phyloP scores from a whole-genome alignment of 2,888 invertebrate species.

The Ashinkailepas kermadecensis region DNA sequence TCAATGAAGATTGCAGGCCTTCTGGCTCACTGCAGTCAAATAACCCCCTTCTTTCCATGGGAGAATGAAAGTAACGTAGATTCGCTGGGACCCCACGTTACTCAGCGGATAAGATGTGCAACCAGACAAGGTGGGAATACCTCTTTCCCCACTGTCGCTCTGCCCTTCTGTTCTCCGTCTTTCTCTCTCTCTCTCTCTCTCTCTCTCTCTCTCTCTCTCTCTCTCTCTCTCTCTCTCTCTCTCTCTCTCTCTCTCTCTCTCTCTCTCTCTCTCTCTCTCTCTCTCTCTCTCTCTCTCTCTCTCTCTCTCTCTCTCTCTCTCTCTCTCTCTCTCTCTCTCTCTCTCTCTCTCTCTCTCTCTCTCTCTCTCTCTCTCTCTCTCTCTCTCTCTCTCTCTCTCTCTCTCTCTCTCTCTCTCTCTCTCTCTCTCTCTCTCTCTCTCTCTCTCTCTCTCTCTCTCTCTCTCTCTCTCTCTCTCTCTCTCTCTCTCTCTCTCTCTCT shows the following conservation, averaged over 20 bases:
- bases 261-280: slow-evolving; percentile 6
- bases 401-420: not conserved
- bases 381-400: not conserved
- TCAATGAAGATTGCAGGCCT: too few relatives aligned
- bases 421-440: not conserved
- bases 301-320: slow-evolving; percentile 4
- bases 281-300: slow-evolving; percentile 3
- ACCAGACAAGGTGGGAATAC: too few relatives aligned
- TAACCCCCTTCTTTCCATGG: too few relatives aligned
- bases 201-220: slow-evolving; percentile 8
- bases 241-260: slow-evolving; percentile 21
- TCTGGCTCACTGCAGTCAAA: too few relatives aligned
- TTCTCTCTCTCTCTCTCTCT: slow-evolving; percentile 16
- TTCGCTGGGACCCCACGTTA: too few relatives aligned
- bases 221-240: not conserved
- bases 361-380: slow-evolving; percentile 8
- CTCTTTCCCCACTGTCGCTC: slow-evolving; percentile 20
- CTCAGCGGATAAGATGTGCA: too few relatives aligned
- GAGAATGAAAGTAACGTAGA: too few relatives aligned
- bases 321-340: not conserved
- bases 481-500: not conserved
- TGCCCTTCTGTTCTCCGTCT: not conserved
- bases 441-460: too few relatives aligned
- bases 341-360: not conserved
- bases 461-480: not conserved